Percentiles rank a stretch among this genome's conserved stretches.
Evolutionary conservation across 2,888 invertebrate species (phyloP).

Genomic region (Cactoblastis cactorum): DNA sequence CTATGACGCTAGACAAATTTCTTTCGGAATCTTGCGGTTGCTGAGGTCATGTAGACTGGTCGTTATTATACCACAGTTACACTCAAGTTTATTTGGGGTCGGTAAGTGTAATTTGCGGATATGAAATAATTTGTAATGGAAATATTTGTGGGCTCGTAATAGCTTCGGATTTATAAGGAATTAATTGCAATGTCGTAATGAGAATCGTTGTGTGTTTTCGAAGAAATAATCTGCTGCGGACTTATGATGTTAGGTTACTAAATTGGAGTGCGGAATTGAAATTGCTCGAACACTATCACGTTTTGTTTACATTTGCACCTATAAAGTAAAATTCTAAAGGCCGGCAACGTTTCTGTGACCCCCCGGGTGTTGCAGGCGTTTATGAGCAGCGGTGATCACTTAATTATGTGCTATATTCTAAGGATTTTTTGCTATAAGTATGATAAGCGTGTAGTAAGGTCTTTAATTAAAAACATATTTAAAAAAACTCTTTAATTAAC

Average conservation of each 20-base stretch:
- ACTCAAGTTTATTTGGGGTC: conserved; percentile 5
- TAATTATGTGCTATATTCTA: too few species aligned
- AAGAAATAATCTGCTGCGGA: neutral
- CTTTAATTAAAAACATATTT: too few species aligned
- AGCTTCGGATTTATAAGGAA: neutral
- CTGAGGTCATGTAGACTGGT: neutral
- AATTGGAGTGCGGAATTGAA: neutral
- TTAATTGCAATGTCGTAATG: neutral
- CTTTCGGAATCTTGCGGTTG: conserved; percentile 7
- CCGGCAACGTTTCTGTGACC: too few species aligned
- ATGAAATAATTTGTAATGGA: conserved; percentile 6
- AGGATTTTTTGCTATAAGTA: too few species aligned
- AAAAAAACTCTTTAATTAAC: too few species aligned
- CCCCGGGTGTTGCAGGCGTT: too few species aligned
- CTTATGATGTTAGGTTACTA: neutral
- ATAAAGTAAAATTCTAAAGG: too few species aligned
- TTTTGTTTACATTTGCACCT: too few species aligned
- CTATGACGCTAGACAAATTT: conserved; percentile 12
- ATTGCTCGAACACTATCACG: too few species aligned
- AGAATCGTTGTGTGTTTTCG: neutral
- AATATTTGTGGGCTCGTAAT: neutral
- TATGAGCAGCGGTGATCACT: too few species aligned
- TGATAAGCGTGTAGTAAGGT: too few species aligned
- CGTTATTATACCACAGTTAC: conserved; percentile 5
- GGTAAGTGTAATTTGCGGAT: conserved; percentile 10